Evolutionary conservation across 2,797 vertebrate species (phyloP).

Genomic region (Toxotes lorentzi): DNA sequence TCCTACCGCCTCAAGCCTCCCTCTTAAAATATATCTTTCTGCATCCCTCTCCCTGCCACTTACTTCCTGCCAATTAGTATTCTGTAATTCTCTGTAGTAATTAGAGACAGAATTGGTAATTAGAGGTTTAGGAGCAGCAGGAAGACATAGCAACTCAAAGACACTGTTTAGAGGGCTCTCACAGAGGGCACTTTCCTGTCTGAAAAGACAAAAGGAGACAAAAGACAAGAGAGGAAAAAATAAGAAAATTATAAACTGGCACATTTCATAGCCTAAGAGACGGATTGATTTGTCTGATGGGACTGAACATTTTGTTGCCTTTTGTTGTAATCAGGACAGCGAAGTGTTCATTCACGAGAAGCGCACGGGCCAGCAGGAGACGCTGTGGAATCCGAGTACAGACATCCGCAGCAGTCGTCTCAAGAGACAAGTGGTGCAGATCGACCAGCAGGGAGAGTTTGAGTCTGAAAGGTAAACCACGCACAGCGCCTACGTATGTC

Average conservation of each 20-base stretch:
- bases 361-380: slow-evolving; percentile 81
- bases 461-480: slow-evolving; percentile 92
- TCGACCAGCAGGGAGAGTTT: slow-evolving; percentile 91
- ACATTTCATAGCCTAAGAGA: not conserved
- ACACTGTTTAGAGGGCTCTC: not conserved
- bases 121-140: slow-evolving; percentile 1
- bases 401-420: slow-evolving; percentile 90
- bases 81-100: slow-evolving; percentile 22
- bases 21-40: not conserved
- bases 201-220: not conserved
- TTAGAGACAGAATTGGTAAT: slow-evolving; percentile 18
- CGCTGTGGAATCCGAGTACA: slow-evolving; percentile 91
- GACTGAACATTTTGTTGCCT: not conserved
- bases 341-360: slow-evolving; percentile 93
- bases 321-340: slow-evolving; percentile 85
- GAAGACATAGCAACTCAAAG: not conserved
- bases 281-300: not conserved
- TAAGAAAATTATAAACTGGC: not conserved
- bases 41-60: not conserved
- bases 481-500: not conserved
- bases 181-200: not conserved
- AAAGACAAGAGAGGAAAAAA: not conserved
- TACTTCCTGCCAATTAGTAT: not conserved
- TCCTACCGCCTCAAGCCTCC: not conserved
- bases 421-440: slow-evolving; percentile 90